Percentiles rank a stretch among this genome's conserved stretches.
phyloP scores from a whole-genome alignment of 2,113 vertebrate genomes.

The Platysteira castanea region DNA sequence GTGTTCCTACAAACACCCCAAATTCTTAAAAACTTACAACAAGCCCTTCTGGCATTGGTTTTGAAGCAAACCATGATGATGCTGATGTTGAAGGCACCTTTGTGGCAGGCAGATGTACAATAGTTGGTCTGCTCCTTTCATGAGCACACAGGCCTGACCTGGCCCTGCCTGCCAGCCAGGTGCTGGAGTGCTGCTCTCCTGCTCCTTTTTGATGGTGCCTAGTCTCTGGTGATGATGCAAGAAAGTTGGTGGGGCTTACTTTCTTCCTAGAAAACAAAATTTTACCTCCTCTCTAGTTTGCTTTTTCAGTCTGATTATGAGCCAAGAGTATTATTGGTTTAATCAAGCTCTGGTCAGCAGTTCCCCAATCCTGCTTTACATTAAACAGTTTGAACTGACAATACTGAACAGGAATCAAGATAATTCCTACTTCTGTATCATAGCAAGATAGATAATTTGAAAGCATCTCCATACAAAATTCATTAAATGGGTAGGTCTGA shows the following conservation, averaged over 20 bases:
- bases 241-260: not conserved
- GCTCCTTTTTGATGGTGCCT: not conserved
- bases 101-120: not conserved
- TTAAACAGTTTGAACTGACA: not conserved
- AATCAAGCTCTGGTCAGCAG: not conserved
- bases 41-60: not conserved
- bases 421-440: not conserved
- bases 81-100: not conserved
- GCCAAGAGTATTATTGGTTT: not conserved
- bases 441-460: not conserved
- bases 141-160: not conserved
- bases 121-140: not conserved
- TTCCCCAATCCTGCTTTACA: not conserved
- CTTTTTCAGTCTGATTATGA: not conserved
- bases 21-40: not conserved
- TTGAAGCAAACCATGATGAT: not conserved
- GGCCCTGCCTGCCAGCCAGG: not conserved
- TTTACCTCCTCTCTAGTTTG: not conserved
- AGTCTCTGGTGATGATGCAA: not conserved
- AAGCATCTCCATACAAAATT: not conserved
- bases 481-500: not conserved
- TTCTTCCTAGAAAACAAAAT: not conserved
- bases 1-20: rapidly evolving
- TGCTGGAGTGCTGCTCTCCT: not conserved
- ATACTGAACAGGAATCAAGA: not conserved